Percentiles rank a stretch among this genome's conserved stretches.
Conservation (phyloP, 2,113 vertebrate species). For the Salvelinus fontinalis region DNA sequence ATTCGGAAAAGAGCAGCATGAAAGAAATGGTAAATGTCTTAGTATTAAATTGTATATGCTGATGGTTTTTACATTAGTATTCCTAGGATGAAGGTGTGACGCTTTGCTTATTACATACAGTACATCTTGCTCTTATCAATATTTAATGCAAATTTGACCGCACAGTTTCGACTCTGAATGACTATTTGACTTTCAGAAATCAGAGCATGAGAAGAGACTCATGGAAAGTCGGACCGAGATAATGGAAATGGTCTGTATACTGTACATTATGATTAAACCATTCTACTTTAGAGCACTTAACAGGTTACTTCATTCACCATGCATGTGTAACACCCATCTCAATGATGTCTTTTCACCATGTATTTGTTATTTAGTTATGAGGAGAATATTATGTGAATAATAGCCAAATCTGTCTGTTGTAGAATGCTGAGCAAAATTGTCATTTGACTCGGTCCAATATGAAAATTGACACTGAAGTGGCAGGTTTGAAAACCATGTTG, state of each 20-base stretch:
- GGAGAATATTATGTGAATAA: not conserved
- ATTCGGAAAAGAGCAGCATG: constrained; percentile 87
- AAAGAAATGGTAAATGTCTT: constrained; percentile 87
- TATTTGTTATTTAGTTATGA: not conserved
- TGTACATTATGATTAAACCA: not conserved
- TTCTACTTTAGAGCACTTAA: not conserved
- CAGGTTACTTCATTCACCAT: not conserved
- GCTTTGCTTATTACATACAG: no score
- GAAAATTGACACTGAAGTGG: constrained; percentile 95
- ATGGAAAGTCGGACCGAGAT: constrained; percentile 85
- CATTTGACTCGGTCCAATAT: constrained; percentile 87
- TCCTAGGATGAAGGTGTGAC: no score
- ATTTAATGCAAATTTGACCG: not conserved
- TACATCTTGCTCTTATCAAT: not conserved
- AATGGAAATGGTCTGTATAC: constrained; percentile 86
- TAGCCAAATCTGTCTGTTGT: constrained; percentile 36
- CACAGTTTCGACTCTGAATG: not conserved
- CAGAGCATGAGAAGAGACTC: constrained; percentile 84
- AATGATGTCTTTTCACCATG: not conserved
- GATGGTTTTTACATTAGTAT: no score
- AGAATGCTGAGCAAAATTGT: constrained; percentile 89
- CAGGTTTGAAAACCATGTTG: constrained; percentile 94
- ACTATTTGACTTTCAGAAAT: constrained; percentile 72
- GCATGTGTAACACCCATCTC: not conserved
- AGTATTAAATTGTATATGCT: not conserved